These are phyloP conservation scores for Brenthis ino DNA, from an alignment of 2,888 invertebrate genomes.

Conservation along the genomic window DNA sequence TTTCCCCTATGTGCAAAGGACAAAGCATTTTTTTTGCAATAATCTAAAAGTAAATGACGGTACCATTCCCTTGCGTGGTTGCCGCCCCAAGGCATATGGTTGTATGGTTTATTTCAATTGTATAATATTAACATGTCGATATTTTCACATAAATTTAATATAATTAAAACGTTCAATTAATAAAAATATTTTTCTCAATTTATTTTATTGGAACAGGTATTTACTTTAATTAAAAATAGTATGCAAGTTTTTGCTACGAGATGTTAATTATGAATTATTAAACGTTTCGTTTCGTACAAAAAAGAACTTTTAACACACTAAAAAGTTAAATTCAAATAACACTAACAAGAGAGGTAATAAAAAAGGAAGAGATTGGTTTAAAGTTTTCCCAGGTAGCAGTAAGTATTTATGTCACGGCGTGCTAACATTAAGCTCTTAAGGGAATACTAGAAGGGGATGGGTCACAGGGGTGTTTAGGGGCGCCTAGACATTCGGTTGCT, in stretches of 20 bases:
- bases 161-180: no score
- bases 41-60: conserved; percentile 44
- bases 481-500: conserved; percentile 56
- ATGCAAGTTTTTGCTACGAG: no score
- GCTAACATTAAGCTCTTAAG: conserved; percentile 63
- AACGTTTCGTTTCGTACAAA: neutral
- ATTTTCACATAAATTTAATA: no score
- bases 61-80: conserved; percentile 16
- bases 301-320: conserved; percentile 27
- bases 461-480: conserved; percentile 59
- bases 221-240: no score
- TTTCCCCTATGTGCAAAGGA: conserved; percentile 43
- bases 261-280: no score
- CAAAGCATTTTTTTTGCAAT: conserved; percentile 49
- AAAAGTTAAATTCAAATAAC: conserved; percentile 41
- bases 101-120: neutral
- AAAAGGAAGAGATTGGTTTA: conserved; percentile 64
- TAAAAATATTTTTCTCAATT: no score
- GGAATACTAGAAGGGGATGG: conserved; percentile 61
- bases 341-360: conserved; percentile 57
- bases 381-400: conserved; percentile 66
- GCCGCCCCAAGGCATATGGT: conserved; percentile 1
- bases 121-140: no score
- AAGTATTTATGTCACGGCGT: conserved; percentile 73
- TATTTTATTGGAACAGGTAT: no score